Percentiles rank a stretch among this genome's conserved stretches.
Conservation (phyloP, 2,113 vertebrate genomes). For the Geothlypis trichas region DNA sequence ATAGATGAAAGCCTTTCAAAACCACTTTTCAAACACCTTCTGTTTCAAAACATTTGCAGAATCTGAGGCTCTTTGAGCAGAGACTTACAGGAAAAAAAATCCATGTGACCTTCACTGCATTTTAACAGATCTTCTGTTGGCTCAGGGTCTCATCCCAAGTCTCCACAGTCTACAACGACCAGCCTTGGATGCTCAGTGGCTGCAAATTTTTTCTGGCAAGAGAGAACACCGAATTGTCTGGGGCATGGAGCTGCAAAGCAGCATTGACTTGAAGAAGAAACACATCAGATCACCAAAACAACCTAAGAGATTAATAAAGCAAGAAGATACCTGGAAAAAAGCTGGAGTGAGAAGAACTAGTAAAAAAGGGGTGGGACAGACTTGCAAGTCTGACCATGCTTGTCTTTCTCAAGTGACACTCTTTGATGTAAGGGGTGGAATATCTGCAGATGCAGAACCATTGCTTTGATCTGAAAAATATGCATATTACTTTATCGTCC, state of each 20-base stretch:
- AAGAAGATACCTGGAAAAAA: not conserved
- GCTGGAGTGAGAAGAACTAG: not conserved
- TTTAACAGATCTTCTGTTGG: not conserved
- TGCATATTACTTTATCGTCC: not conserved
- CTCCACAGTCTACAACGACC: not conserved
- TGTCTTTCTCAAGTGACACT: not conserved
- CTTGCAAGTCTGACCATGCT: not conserved
- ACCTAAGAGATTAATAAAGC: not conserved
- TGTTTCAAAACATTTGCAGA: not conserved
- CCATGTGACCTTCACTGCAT: rapidly evolving
- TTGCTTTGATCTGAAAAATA: not conserved
- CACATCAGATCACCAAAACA: not conserved
- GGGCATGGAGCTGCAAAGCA: not conserved
- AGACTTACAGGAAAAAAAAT: not conserved
- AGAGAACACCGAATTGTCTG: not conserved
- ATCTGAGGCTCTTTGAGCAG: not conserved
- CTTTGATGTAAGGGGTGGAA: rapidly evolving
- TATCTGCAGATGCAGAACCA: not conserved
- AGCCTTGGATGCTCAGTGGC: no score
- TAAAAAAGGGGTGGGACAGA: rapidly evolving
- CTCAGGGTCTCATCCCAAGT: not conserved
- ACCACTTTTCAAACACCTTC: not conserved
- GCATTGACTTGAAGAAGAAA: not conserved
- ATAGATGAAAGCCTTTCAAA: not conserved
- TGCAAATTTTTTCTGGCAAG: not conserved